Conservation (phyloP, 2,888 invertebrate species). For the Pandemis cinnamomeana region DNA sequence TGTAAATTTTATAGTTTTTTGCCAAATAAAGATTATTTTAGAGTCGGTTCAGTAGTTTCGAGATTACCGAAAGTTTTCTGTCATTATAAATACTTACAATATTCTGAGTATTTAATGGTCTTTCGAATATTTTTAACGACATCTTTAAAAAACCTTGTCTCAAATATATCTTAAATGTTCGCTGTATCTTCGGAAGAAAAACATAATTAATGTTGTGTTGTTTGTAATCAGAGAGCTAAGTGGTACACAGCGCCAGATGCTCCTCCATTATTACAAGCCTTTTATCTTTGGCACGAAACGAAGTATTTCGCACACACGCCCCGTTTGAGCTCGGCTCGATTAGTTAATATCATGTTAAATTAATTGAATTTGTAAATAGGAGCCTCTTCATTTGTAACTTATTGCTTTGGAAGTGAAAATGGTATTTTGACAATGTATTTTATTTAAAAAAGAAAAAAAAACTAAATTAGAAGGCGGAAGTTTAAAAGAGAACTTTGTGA, state of each 20-base stretch:
- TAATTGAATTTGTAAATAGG: neutral
- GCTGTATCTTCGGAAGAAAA: slow-evolving; percentile 71
- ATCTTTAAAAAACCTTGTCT: neutral
- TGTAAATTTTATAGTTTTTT: no score
- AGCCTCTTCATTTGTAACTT: neutral
- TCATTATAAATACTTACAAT: neutral
- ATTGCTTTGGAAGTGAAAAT: neutral
- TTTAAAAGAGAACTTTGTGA: no score
- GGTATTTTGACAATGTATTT: neutral
- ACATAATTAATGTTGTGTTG: slow-evolving; percentile 78
- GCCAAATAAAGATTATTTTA: no score
- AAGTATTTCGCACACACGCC: slow-evolving; percentile 52
- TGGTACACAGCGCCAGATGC: slow-evolving; percentile 63
- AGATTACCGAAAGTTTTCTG: no score
- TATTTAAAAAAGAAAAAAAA: neutral
- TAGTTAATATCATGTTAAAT: slow-evolving; percentile 44
- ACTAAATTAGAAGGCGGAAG: no score
- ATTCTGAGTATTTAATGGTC: no score
- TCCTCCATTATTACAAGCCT: slow-evolving; percentile 47
- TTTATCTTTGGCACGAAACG: slow-evolving; percentile 54
- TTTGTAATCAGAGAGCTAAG: slow-evolving; percentile 76
- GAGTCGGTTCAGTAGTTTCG: no score
- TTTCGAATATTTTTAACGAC: neutral
- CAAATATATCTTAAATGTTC: slow-evolving; percentile 51
- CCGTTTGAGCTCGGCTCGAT: slow-evolving; percentile 45